Percentiles rank a stretch among this genome's conserved stretches.
Evolutionary conservation across 2,888 invertebrate genomes (phyloP).

Genomic region (Agrochola macilenta): DNA sequence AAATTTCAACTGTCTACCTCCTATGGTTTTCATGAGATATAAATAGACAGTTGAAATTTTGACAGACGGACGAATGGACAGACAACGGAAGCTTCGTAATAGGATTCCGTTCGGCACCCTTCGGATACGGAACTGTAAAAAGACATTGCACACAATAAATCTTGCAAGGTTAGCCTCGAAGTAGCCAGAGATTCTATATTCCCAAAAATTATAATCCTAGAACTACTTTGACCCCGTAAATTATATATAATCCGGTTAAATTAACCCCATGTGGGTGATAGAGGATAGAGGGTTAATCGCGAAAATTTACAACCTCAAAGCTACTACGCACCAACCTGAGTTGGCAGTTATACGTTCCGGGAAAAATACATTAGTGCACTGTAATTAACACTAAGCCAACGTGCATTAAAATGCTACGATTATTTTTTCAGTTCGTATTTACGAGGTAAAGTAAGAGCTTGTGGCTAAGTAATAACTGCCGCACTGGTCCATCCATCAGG

Average conservation of each 20-base stretch:
- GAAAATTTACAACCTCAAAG: constrained; percentile 2
- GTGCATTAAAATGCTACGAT: constrained; percentile 7
- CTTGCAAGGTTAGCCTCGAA: not conserved
- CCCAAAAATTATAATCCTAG: not conserved
- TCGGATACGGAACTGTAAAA: no score
- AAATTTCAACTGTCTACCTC: no score
- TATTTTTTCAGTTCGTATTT: not conserved
- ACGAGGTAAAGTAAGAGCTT: not conserved
- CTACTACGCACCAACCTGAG: not conserved
- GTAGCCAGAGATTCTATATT: not conserved
- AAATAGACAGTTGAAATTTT: no score
- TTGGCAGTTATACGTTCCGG: not conserved
- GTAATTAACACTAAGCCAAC: constrained; percentile 2
- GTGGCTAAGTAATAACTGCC: no score
- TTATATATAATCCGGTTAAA: not conserved
- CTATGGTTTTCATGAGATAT: no score
- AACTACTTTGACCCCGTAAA: not conserved
- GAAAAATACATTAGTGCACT: not conserved
- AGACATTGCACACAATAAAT: not conserved
- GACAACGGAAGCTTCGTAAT: no score
- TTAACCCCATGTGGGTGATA: not conserved
- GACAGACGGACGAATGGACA: no score
- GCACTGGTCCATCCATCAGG: no score
- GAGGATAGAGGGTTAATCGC: not conserved
- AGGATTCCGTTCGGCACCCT: no score